These are phyloP conservation scores for Florisuga fusca DNA, from an alignment of 2,797 vertebrate species.

Conservation along the genomic window DNA sequence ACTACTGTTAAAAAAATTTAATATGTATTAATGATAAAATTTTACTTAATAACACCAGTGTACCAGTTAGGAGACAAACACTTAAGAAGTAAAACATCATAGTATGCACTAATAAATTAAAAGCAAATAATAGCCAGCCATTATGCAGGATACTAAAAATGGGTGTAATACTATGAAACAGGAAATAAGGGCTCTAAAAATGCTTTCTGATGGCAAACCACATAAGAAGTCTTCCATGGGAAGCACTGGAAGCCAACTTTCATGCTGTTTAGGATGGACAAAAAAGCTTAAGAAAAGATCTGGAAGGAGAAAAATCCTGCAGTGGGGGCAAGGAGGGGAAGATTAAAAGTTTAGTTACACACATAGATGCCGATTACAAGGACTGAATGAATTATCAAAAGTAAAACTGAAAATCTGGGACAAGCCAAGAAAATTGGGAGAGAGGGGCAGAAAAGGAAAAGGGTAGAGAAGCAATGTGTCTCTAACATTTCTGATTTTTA, in stretches of 20 bases:
- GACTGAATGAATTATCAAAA: neutral
- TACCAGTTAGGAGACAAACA: neutral
- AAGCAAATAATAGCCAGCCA: neutral
- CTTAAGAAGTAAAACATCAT: neutral
- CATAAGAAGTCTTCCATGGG: neutral
- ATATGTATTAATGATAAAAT: neutral
- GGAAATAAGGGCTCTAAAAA: neutral
- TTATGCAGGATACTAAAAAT: neutral
- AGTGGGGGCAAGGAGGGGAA: neutral
- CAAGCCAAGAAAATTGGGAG: neutral
- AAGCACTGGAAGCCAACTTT: neutral
- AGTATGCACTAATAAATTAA: neutral
- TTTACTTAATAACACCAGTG: neutral
- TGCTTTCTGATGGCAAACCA: neutral
- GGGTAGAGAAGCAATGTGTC: neutral
- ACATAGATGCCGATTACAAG: neutral
- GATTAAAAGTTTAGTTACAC: neutral
- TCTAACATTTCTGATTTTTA: neutral
- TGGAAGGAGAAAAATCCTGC: neutral
- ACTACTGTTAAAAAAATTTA: neutral
- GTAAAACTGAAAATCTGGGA: neutral
- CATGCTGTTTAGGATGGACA: neutral
- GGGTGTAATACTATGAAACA: neutral
- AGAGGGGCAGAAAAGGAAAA: rapidly evolving
- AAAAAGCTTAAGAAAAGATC: neutral